Conservation (phyloP, 2,113 vertebrate species). For the Campylorhamphus procurvoides region DNA sequence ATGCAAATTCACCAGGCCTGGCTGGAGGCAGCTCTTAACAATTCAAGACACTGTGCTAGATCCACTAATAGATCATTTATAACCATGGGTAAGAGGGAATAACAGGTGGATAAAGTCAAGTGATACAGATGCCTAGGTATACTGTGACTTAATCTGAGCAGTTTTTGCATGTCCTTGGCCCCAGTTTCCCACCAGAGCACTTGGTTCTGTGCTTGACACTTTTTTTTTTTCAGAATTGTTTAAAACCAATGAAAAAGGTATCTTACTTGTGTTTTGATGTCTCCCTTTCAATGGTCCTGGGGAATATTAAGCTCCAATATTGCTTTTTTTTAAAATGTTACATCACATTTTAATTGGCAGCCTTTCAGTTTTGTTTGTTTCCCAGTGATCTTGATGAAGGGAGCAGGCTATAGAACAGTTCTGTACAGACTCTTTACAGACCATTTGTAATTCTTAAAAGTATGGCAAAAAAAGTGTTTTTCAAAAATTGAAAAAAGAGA, state of each 20-base stretch:
- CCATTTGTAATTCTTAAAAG: background rate
- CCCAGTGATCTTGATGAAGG: background rate
- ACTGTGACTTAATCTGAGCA: background rate
- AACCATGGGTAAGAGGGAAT: background rate
- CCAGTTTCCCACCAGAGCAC: background rate
- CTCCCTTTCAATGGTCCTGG: background rate
- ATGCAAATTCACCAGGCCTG: background rate
- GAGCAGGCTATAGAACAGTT: background rate
- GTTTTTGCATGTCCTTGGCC: background rate
- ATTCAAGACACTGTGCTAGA: background rate
- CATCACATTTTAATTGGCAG: background rate
- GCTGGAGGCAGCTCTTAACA: background rate
- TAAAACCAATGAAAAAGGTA: background rate
- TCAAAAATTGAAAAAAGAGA: background rate
- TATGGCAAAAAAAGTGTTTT: background rate
- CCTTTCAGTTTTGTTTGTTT: background rate
- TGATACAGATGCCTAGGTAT: background rate
- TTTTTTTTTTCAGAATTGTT: background rate
- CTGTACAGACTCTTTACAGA: background rate
- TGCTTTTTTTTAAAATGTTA: background rate
- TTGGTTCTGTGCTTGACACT: background rate
- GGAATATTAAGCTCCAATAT: background rate
- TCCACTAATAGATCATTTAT: background rate
- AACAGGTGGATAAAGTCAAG: background rate
- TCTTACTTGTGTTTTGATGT: background rate